These are phyloP conservation scores for Pseudotriccus pelzelni DNA, from an alignment of 2,797 vertebrate species.

Conservation along the genomic window DNA sequence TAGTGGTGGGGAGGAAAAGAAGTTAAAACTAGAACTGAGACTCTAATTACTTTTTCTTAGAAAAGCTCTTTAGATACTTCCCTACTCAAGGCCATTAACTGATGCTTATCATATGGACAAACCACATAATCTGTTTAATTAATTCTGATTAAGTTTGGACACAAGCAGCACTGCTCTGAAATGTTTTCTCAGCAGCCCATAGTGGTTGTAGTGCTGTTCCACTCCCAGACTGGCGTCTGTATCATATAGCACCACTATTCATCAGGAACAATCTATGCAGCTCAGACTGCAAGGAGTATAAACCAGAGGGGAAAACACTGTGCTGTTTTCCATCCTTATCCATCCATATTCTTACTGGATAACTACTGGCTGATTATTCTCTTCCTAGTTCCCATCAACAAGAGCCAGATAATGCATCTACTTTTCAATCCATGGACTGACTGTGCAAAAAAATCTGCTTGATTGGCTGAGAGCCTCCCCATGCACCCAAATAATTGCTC, in stretches of 20 bases:
- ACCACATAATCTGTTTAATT: not conserved
- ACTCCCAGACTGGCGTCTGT: not conserved
- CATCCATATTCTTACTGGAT: not conserved
- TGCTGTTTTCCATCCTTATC: not conserved
- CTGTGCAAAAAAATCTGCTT: not conserved
- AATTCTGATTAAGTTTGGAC: not conserved
- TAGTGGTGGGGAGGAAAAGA: not conserved
- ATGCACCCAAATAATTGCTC: not conserved
- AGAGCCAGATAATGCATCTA: slow-evolving; percentile 9
- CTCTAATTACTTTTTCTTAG: not conserved
- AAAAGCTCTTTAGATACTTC: not conserved
- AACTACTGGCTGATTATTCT: not conserved
- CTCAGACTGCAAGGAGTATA: not conserved
- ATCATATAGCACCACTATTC: not conserved
- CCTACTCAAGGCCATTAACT: not conserved
- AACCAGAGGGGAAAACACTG: not conserved
- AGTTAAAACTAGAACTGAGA: not conserved
- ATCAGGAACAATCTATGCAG: not conserved
- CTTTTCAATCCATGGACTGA: slow-evolving; percentile 1
- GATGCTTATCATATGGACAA: not conserved
- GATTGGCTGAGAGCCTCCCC: slow-evolving; percentile 9
- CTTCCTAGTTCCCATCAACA: slow-evolving; percentile 2
- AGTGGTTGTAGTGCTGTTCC: not conserved
- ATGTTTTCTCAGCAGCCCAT: not conserved
- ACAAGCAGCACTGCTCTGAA: not conserved